Base-by-base conservation (phyloP, 2,113 vertebrate species). In the Lycaon pictus region DNA sequence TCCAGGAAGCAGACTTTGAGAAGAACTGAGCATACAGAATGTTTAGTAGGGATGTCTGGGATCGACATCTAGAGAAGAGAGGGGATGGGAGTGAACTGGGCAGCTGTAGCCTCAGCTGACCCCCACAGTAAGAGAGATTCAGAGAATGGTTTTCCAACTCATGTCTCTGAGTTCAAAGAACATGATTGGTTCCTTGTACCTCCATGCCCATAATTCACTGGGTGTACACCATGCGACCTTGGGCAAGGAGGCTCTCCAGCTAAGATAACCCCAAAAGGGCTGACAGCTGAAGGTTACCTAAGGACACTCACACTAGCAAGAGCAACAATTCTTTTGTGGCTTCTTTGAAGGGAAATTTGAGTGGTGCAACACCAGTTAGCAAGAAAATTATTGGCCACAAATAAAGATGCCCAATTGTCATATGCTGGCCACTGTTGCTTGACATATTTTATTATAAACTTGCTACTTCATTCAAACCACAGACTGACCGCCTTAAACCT, bases 371-470 rank as follows among this genome's bases (percentile, higher is more conserved):
- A 43, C 12, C 25, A 58, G 32, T 65, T 63, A 53, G 67, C 15
- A 95, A 85, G 29, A 92, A 89, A 96, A 67, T 92, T 67, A n/a
- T 43, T 62, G 60, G 48, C 37, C 48, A 48, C 27, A n/a, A 79
- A 82, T 80, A 72, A 86, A 88, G 62, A 92, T 51, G 32, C 23
- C 15, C 11, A 51, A n/a, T 19, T 79, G 8, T 65, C 65, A 74
- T 60, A 72, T 51, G 22, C 32, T 74, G 17, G 19, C 62, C 15
- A 7, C 71, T 89, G 20, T 13, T 53, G 51, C 32, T 69, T 77
- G 56, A 43, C 37, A 82, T 16, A 55, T 79, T 87, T 83, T 77
- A 58, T 74, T 74, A 89, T 53, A 65, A 56, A 53, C 10, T 51
- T n/a, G 17, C 20, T 85, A 23, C 55, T 74, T 92, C 92, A 56